A percentile compares a stretch with the other conserved stretches of the same genome.
Conservation (phyloP, 2,888 invertebrate species). For the Seira musarum region DNA sequence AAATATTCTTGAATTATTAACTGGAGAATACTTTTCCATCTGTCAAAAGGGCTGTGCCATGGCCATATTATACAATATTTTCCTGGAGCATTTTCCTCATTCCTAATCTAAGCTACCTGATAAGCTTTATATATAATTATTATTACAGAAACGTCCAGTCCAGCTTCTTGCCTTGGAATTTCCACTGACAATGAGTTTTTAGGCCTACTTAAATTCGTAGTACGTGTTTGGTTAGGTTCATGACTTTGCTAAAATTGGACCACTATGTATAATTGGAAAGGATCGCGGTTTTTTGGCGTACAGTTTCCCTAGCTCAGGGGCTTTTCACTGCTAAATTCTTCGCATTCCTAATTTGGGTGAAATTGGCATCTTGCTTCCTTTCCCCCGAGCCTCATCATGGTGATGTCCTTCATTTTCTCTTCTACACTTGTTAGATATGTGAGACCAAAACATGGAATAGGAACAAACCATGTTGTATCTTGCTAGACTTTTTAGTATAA, state of each 20-base stretch:
- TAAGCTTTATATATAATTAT: too few species aligned
- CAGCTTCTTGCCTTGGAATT: too few species aligned
- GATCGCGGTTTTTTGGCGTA: slow-evolving; percentile 5
- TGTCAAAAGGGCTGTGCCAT: slow-evolving; percentile 6
- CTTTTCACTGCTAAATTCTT: slow-evolving; percentile 42
- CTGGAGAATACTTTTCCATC: slow-evolving; percentile 32
- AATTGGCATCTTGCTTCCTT: slow-evolving; percentile 42
- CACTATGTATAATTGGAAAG: background rate
- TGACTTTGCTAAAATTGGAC: slow-evolving; percentile 4
- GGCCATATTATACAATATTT: too few species aligned
- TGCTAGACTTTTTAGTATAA: too few species aligned
- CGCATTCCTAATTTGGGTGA: slow-evolving; percentile 43
- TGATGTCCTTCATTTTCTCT: too few species aligned
- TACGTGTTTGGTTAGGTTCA: background rate
- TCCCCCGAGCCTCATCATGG: background rate
- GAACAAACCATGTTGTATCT: too few species aligned
- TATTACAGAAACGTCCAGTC: too few species aligned
- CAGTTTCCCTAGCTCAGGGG: slow-evolving; percentile 18
- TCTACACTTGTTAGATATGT: too few species aligned
- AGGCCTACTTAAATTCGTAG: background rate
- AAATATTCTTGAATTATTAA: slow-evolving; percentile 48
- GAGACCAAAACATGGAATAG: too few species aligned
- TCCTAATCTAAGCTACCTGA: too few species aligned
- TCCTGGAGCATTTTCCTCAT: too few species aligned
- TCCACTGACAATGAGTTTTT: background rate